Conservation (phyloP, 1,140 invertebrate species). For the Drosophila malerkotliana region DNA sequence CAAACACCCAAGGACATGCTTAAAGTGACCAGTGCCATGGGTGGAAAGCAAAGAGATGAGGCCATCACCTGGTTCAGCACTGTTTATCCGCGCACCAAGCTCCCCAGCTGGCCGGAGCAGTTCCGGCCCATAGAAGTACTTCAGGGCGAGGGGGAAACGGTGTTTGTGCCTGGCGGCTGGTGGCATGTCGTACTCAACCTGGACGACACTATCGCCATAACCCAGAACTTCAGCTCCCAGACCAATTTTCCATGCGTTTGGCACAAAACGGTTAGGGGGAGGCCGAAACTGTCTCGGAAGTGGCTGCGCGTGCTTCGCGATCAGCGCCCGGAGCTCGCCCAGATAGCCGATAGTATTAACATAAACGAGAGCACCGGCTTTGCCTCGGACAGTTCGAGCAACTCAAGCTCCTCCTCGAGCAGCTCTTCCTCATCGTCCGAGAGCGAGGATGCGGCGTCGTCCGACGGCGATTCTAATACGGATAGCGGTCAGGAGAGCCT, state of each 20-base stretch:
- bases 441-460: constrained; percentile 81
- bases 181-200: constrained; percentile 99
- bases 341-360: constrained; percentile 94
- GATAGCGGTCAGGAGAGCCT: constrained; percentile 95
- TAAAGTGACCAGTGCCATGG: constrained; percentile 94
- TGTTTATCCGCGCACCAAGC: constrained; percentile 97
- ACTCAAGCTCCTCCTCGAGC: constrained; percentile 93
- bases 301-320: constrained; percentile 90
- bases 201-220: constrained; percentile 97
- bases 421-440: constrained; percentile 88
- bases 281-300: constrained; percentile 96
- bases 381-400: constrained; percentile 96
- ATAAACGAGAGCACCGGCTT: constrained; percentile 94
- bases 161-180: constrained; percentile 99
- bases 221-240: constrained; percentile 98
- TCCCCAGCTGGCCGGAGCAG: constrained; percentile 94
- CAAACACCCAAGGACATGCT: constrained; percentile 97
- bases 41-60: constrained; percentile 98
- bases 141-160: constrained; percentile 98
- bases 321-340: constrained; percentile 92
- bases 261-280: constrained; percentile 98
- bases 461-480: constrained; percentile 82
- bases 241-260: constrained; percentile 99
- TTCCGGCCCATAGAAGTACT: constrained; percentile 97
- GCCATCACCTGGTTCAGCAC: constrained; percentile 99